Conservation (phyloP, 1,140 invertebrate genomes). For the Tribolium castaneum region DNA sequence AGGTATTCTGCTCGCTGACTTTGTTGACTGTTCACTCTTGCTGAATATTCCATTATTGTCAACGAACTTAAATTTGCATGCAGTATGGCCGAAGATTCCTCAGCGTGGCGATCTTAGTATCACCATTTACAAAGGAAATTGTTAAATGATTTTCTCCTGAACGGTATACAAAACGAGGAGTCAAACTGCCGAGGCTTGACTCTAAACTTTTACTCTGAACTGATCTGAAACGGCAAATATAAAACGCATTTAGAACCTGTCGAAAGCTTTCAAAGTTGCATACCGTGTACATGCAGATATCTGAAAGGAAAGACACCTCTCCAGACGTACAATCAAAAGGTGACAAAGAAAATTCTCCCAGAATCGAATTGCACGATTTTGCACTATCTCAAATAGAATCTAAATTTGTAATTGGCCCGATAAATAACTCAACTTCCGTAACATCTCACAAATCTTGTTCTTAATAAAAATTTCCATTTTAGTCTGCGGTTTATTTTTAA, state of each 20-base stretch:
- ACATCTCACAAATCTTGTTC: neutral
- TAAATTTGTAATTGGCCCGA: neutral
- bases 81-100: neutral
- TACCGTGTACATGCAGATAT: neutral
- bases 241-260: neutral
- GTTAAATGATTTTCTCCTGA: neutral
- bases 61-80: neutral
- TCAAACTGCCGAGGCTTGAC: neutral
- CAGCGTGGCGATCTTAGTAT: neutral
- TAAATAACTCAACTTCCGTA: neutral
- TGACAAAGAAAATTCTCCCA: neutral
- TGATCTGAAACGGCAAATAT: neutral
- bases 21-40: neutral
- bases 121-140: neutral
- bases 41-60: neutral
- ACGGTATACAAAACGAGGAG: neutral
- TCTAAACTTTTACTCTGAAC: neutral
- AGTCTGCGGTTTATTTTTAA: neutral
- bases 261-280: neutral
- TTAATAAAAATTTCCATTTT: neutral
- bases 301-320: neutral
- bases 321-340: neutral
- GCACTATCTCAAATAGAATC: neutral
- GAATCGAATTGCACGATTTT: neutral
- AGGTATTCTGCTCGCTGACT: neutral